phyloP scores from a whole-genome alignment of 2,113 vertebrate genomes.

The Patagioenas fasciata region DNA sequence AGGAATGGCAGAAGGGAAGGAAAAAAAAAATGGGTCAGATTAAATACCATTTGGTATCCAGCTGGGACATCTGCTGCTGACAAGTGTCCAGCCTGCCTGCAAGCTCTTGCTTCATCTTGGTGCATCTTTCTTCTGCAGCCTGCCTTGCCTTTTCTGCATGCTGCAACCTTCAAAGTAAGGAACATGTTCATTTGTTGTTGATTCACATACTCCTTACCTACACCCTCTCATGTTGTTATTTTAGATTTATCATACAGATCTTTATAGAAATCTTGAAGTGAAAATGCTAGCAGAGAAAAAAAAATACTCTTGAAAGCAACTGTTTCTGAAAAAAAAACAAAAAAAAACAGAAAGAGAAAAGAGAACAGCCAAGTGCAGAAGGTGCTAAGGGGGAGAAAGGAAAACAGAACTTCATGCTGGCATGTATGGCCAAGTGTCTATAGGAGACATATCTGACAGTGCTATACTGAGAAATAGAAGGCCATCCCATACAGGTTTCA shows the following conservation, averaged over 20 bases:
- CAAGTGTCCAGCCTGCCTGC: slow-evolving; percentile 76
- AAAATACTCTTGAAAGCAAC: background rate
- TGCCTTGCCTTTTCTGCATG: slow-evolving; percentile 80
- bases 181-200: background rate
- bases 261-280: background rate
- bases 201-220: background rate
- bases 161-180: slow-evolving; percentile 76
- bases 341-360: background rate
- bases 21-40: background rate
- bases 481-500: background rate
- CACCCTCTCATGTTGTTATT: background rate
- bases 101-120: slow-evolving; percentile 82
- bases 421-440: background rate
- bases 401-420: background rate
- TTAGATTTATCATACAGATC: background rate
- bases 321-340: background rate
- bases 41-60: slow-evolving; percentile 85
- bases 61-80: slow-evolving; percentile 84
- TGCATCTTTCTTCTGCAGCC: slow-evolving; percentile 81
- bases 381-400: background rate
- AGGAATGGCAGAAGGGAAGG: background rate
- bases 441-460: no score
- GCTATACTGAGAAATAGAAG: background rate
- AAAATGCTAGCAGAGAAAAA: background rate
- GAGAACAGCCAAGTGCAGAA: background rate